Base-by-base conservation (phyloP, 2,113 vertebrate genomes). In the Willisornis vidua region DNA sequence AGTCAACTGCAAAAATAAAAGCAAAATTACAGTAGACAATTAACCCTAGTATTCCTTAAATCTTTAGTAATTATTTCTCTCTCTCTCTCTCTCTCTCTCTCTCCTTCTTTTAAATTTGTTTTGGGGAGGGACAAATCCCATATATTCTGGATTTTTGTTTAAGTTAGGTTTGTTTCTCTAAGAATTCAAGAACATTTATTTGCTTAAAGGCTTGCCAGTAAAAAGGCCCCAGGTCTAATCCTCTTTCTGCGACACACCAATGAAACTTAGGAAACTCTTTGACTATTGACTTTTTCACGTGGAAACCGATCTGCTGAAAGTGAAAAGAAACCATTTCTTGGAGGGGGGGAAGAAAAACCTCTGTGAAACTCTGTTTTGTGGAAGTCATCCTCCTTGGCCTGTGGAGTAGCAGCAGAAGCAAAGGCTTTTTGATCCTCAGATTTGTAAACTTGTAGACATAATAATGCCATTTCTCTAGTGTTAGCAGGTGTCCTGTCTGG, bases 361-460 rank as follows among this genome's bases (percentile, higher is more conserved):
- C 96, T 89, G 48, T 95, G 92, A 82, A 95, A 91, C 76, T 72
- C 88, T 89, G 77, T 95, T 96, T 92, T 94, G 95, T 96, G 97
- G 92, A 94, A 97, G 96, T 97, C 49, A 37, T 94, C 19, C 75
- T 97, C 95, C 90, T 97, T 97, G 96, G 97, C 96, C 96, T 94
- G 92, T 89, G 92, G 87, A 96, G 94, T 85, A 97, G 95, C 91
- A 94, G 96, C 93, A 96, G 90, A 92, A 96, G 97, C 95, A 96
- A 97, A 97, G 72, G 92, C 95, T 97, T 97, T 97, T 97, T 97
- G 97, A 97, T 97, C 96, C 96, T 97, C 96, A 97, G 96, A 97
- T 97, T 97, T 97, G 97, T 97, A 97, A 97, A 97, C 97, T 97
- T 97, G 97, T 97, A 97, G 97, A 97, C 97, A 97, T 97, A 97